Percentiles rank a stretch among this genome's conserved stretches.
Conservation (phyloP, 2,113 vertebrate genomes). For the Pseudolaguvia tuberculata region DNA sequence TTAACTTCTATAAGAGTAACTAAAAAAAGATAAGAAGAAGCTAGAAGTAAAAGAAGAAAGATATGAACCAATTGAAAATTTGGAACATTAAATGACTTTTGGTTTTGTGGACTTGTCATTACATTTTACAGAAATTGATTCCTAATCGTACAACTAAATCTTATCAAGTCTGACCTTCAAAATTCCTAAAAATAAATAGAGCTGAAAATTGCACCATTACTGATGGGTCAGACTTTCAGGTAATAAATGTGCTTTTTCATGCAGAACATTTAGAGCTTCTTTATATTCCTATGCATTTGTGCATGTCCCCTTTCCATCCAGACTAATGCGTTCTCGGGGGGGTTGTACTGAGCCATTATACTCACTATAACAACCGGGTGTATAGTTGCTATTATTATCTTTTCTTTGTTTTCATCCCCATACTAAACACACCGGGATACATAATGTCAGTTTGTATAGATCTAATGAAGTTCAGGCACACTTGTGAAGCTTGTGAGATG, state of each 20-base stretch:
- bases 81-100: too few relatives aligned
- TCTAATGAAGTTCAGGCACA: not conserved
- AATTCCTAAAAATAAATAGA: not conserved
- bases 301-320: too few relatives aligned
- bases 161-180: conserved; percentile 16
- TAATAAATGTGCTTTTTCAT: not conserved
- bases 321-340: too few relatives aligned
- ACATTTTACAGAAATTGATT: not conserved
- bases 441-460: not conserved
- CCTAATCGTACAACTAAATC: not conserved
- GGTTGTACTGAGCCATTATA: too few relatives aligned
- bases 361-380: not conserved
- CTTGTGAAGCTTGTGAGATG: not conserved
- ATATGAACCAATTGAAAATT: not conserved
- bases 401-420: not conserved
- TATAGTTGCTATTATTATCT: not conserved
- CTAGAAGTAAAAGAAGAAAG: not conserved
- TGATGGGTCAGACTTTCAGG: not conserved
- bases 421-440: not conserved
- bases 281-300: not conserved
- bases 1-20: not conserved
- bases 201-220: conserved; percentile 12
- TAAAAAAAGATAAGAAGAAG: not conserved
- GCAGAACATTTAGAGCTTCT: not conserved
- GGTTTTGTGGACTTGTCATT: not conserved